These are phyloP conservation scores for Hyposoter didymator DNA, from an alignment of 2,888 invertebrate species.

Conservation along the genomic window DNA sequence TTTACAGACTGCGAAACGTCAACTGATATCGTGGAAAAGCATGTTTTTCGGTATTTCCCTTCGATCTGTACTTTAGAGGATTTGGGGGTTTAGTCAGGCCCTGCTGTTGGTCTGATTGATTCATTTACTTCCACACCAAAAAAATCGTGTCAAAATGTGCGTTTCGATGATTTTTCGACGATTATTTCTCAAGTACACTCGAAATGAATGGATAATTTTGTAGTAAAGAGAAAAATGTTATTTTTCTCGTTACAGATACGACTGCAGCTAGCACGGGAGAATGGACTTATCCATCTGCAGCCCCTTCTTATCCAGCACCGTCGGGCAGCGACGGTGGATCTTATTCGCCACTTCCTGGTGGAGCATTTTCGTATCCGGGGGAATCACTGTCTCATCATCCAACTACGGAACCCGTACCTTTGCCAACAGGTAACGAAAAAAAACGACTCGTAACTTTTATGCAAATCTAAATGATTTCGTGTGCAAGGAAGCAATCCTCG, in stretches of 20 bases:
- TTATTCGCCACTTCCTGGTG: conserved; percentile 83
- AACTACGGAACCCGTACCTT: conserved; percentile 82
- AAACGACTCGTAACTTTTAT: neutral
- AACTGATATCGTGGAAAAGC: conserved; percentile 48
- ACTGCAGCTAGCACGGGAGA: conserved; percentile 77
- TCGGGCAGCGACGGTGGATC: conserved; percentile 81
- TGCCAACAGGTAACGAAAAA: conserved; percentile 78
- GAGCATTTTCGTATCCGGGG: conserved; percentile 83
- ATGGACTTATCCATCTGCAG: conserved; percentile 81
- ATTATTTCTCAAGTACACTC: no score
- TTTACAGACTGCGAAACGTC: conserved; percentile 51
- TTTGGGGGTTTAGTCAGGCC: no score
- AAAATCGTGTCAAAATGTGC: no score
- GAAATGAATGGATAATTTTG: neutral
- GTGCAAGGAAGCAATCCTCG: conserved; percentile 8
- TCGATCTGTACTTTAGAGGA: neutral
- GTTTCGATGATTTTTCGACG: no score
- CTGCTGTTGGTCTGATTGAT: no score
- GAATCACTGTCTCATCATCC: conserved; percentile 83
- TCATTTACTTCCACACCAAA: no score
- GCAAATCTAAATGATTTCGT: conserved; percentile 46
- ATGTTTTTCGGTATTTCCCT: conserved; percentile 59
- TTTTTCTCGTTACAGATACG: conserved; percentile 76
- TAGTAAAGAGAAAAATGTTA: neutral
- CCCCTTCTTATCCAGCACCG: conserved; percentile 81